A percentile compares a stretch with the other conserved stretches of the same genome.
Conservation (phyloP, 2,888 invertebrate species). For the Phortica okadai region DNA sequence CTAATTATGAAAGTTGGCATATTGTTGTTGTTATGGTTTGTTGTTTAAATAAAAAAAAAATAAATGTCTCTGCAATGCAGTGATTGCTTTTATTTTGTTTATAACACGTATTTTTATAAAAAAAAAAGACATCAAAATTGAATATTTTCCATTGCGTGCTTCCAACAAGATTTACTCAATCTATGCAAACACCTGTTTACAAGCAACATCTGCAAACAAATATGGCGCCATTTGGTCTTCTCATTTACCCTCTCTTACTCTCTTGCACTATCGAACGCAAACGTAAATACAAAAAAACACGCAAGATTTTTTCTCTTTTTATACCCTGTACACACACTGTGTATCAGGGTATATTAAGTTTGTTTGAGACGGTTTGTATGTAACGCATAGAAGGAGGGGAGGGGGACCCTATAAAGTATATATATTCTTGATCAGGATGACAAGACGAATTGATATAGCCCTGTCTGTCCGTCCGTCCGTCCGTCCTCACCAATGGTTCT, state of each 20-base stretch:
- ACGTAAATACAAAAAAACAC: background rate
- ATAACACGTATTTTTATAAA: background rate
- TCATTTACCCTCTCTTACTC: conserved; percentile 3
- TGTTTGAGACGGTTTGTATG: too few species aligned
- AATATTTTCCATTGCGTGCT: background rate
- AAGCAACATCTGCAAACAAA: conserved; percentile 1
- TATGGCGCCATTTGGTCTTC: conserved; percentile 27
- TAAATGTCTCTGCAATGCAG: too few species aligned
- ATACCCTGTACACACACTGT: too few species aligned
- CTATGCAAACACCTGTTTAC: conserved; percentile 21
- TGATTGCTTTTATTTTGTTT: conserved; percentile 15
- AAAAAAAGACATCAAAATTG: background rate
- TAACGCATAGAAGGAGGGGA: too few species aligned
- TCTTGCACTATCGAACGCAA: background rate
- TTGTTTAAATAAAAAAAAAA: background rate
- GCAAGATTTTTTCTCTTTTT: conserved; percentile 1
- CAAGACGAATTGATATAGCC: too few species aligned
- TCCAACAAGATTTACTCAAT: background rate
- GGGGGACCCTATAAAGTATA: too few species aligned
- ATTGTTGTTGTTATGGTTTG: conserved; percentile 4
- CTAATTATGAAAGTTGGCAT: conserved; percentile 67
- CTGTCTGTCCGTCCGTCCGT: too few species aligned
- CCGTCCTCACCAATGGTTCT: too few species aligned
- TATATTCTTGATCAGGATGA: too few species aligned
- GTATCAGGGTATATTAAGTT: too few species aligned